A percentile compares a stretch with the other conserved stretches of the same genome.
Conservation (phyloP, 1,140 invertebrate genomes). For the Caenorhabditis remanei region DNA sequence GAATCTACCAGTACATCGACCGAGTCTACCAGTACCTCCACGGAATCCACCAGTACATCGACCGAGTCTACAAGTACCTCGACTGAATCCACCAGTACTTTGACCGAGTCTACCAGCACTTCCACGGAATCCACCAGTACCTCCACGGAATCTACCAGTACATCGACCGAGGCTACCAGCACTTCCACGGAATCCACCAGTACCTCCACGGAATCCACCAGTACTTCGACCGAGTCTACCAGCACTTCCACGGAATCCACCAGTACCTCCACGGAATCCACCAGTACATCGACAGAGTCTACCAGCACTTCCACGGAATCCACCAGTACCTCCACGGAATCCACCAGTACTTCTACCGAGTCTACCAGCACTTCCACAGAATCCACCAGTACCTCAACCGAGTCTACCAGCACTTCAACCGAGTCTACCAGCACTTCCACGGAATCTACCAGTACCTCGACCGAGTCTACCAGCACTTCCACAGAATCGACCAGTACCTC, state of each 20-base stretch:
- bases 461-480: background rate
- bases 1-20: conserved; percentile 1
- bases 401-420: conserved; percentile 1
- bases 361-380: background rate
- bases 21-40: background rate
- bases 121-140: background rate
- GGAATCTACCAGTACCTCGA: background rate
- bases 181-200: background rate
- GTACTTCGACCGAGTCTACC: conserved; percentile 11
- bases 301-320: conserved; percentile 12
- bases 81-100: background rate
- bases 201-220: conserved; percentile 1
- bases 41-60: background rate
- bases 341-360: conserved; percentile 19
- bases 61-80: conserved; percentile 1
- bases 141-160: background rate
- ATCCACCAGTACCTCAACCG: background rate
- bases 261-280: background rate
- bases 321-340: conserved; percentile 2
- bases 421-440: background rate
- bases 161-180: background rate
- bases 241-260: conserved; percentile 2
- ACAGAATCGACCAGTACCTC: conserved; percentile 15
- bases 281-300: background rate
- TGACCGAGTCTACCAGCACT: conserved; percentile 29